Base-by-base conservation (phyloP, 2,888 invertebrate genomes). In the Physocephala rufipes region DNA sequence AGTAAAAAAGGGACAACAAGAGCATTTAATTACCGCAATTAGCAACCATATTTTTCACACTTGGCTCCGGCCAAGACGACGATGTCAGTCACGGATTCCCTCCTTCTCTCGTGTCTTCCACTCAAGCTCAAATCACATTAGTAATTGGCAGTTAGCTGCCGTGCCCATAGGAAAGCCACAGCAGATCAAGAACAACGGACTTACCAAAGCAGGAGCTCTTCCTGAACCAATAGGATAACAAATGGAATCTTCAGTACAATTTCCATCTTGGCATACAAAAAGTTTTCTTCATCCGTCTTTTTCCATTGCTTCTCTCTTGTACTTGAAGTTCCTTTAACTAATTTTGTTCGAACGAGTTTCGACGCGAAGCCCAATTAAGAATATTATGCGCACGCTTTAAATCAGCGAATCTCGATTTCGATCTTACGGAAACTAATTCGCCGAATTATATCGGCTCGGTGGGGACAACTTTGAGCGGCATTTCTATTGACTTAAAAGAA, bases 351-450 rank as follows among this genome's bases (percentile, higher is more conserved):
- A n/a, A n/a, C n/a, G n/a, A n/a, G n/a, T n/a, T 63, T 16, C 21
- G 51, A 76, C 77, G 76, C 75, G 77, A 77, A 77, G 77, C 77
- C 76, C 74, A 76, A 77, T 74, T 77, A 75, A 74, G 75, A 75
- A 75, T 76, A 74, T 71, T 74, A 55, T 71, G 74, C 76, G 69
- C 69, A 53, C 36, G 24, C 36, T 36, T 36, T 4, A 36, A 36
- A 9, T 36, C 9, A 9, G 36, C 9, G 36, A 36, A 7, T 36
- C 36, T 36, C 36, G 36, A 9, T 36, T 36, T 36, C 36, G 5
- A 36, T 4, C 36, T 36, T 36, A 36, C 4, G 36, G n/a, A n/a
- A n/a, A n/a, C n/a, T n/a, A n/a, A n/a, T n/a, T n/a, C n/a, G n/a
- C n/a, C n/a, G n/a, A n/a, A n/a, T n/a, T n/a, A n/a, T n/a, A n/a